These are phyloP conservation scores for Festucalex cinctus DNA, from an alignment of 2,113 vertebrate genomes.

Conservation along the genomic window DNA sequence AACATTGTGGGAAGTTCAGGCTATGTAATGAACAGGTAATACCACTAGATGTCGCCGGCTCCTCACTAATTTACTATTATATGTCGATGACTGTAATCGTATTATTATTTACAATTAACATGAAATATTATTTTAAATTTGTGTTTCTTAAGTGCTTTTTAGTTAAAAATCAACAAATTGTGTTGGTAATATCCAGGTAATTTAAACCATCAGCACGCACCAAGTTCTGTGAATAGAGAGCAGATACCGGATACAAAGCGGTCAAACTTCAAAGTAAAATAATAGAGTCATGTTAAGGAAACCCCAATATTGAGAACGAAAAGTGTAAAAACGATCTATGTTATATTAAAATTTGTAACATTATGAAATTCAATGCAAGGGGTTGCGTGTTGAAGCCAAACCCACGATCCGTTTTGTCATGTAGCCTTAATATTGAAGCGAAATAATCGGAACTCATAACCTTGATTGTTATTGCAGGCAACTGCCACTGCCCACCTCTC, in stretches of 20 bases:
- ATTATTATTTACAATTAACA: too few species aligned
- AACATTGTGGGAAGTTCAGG: neutral
- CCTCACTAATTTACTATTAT: neutral
- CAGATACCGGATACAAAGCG: neutral
- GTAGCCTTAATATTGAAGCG: constrained; percentile 31
- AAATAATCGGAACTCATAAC: neutral
- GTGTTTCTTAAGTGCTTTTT: too few species aligned
- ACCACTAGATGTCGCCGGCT: constrained; percentile 8
- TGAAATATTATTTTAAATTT: too few species aligned
- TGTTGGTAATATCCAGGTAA: neutral
- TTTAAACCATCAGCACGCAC: neutral
- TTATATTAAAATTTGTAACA: neutral
- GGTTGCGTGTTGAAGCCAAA: too few species aligned
- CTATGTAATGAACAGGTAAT: neutral
- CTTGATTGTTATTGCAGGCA: neutral
- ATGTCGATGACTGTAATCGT: too few species aligned
- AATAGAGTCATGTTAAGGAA: neutral
- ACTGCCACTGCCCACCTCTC: neutral
- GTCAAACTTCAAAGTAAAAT: neutral
- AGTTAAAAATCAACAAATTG: too few species aligned
- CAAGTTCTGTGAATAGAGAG: neutral
- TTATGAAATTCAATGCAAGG: accelerated
- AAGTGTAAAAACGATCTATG: too few species aligned
- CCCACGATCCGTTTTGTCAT: accelerated
- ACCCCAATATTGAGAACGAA: neutral